These are phyloP conservation scores for Hepsetus odoe DNA, from an alignment of 2,113 vertebrate species.

Conservation along the genomic window DNA sequence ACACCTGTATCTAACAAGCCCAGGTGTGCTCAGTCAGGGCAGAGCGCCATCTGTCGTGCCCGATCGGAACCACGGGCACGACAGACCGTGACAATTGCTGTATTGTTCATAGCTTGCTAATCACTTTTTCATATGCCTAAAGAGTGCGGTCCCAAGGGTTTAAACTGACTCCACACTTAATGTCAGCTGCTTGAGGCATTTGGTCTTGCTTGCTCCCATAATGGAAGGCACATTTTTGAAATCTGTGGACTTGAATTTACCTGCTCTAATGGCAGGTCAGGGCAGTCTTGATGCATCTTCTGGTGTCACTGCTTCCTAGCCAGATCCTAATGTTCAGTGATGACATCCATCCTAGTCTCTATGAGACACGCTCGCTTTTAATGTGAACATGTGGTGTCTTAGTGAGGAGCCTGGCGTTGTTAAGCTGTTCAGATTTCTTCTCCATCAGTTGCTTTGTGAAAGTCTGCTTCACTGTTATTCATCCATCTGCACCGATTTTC, in stretches of 20 bases:
- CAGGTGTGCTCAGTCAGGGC: too few relatives aligned
- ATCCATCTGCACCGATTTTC: neutral
- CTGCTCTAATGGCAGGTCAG: neutral
- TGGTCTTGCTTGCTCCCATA: neutral
- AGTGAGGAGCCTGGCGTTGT: neutral
- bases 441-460: neutral
- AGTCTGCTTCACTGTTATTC: conserved; percentile 5
- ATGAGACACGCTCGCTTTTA: neutral
- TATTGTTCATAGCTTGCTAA: neutral
- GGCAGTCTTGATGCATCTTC: neutral
- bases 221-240: too few relatives aligned
- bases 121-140: neutral
- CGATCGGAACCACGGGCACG: too few relatives aligned
- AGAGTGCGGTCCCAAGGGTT: neutral
- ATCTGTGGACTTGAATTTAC: neutral
- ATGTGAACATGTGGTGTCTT: neutral
- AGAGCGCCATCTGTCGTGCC: too few relatives aligned
- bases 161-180: neutral
- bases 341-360: neutral
- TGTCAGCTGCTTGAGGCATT: neutral
- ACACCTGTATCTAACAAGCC: too few relatives aligned
- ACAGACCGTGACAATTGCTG: too few relatives aligned
- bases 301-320: neutral
- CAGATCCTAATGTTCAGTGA: neutral
- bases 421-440: neutral